A percentile compares a stretch with the other conserved stretches of the same genome.
phyloP scores from a whole-genome alignment of 1,140 invertebrate genomes.

The Pseudomyrmex pallidus region DNA sequence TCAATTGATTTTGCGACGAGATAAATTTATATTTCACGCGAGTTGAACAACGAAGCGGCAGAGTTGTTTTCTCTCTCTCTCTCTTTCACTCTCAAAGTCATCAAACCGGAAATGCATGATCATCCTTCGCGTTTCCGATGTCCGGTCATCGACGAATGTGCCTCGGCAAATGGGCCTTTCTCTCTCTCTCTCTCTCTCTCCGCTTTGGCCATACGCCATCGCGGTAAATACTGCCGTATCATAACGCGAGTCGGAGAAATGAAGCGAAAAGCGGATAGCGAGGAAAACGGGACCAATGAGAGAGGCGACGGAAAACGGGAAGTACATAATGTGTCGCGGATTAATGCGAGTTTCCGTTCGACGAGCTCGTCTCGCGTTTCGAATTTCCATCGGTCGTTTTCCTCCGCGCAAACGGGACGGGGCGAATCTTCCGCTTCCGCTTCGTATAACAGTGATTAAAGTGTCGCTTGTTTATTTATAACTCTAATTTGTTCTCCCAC shows the following conservation, averaged over 20 bases:
- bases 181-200: not conserved
- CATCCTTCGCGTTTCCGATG: slow-evolving; percentile 32
- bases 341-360: slow-evolving; percentile 67
- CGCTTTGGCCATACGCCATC: slow-evolving; percentile 60
- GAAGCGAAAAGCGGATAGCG: slow-evolving; percentile 67
- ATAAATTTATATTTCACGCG: not conserved
- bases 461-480: too few species aligned
- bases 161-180: not conserved
- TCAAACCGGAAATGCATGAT: slow-evolving; percentile 16
- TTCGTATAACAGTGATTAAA: too few species aligned
- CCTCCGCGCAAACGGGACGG: too few species aligned
- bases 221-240: slow-evolving; percentile 48
- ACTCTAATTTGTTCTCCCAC: too few species aligned
- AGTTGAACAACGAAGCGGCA: not conserved
- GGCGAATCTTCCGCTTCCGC: too few species aligned
- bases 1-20: not conserved
- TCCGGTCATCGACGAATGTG: slow-evolving; percentile 3
- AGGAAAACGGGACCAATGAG: slow-evolving; percentile 13
- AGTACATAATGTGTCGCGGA: slow-evolving; percentile 42
- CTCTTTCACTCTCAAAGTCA: not conserved
- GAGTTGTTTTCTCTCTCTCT: too few species aligned
- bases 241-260: slow-evolving; percentile 60
- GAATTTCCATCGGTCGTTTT: slow-evolving; percentile 9
- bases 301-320: not conserved
- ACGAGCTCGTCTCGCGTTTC: slow-evolving; percentile 41